Base-by-base conservation (phyloP, 2,888 invertebrate species). In the Sphaerophoria rueppellii region DNA sequence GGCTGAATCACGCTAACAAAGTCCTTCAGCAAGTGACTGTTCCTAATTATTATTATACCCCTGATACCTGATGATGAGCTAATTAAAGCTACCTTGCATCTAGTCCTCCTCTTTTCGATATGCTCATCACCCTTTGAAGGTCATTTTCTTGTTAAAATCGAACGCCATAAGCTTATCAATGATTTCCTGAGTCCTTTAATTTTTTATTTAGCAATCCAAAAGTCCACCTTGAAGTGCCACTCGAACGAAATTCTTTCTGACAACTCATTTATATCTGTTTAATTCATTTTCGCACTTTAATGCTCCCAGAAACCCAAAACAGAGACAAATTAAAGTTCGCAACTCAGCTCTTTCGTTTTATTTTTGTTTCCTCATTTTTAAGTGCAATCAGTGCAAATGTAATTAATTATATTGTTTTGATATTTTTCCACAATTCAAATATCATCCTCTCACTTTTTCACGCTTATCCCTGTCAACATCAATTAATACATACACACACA, bases 381-480 rank as follows among this genome's bases (percentile, higher is more conserved):
- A 48, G 46, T 77, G 55, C 34, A 73, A 69, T 54, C 67, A 67
- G 52, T 52, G 24, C 54, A 63, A 32, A 35, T 50, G 16, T 65
- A 72, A 82, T 82, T 72, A 63, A 75, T 16, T 75, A 71, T 58
- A 70, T 75, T 72, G 60, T 55, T 79, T 69, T 61, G 43, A 67
- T 67, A 24, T 24, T 24, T 24, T 24, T 72, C 54, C 54, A 58
- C 63, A 50, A 40, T 61, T 12, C 24, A 35, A 63, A 57, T 76
- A 58, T 6, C 46, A 63, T 74, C 78, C 82, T 78, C 78, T 82
- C 78, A 65, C 74, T 82, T 71, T 82, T 73, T 48, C 57, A 48
- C 52, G 12, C n/a, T 61, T 48, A 60, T 16, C 35, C 32, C 65
- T 50, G 24, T 35, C 55, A 65, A 73, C 73, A 46, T 71, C 69